These are phyloP conservation scores for Tragelaphus strepsiceros DNA, from an alignment of 2,113 vertebrate genomes.

Conservation along the genomic window DNA sequence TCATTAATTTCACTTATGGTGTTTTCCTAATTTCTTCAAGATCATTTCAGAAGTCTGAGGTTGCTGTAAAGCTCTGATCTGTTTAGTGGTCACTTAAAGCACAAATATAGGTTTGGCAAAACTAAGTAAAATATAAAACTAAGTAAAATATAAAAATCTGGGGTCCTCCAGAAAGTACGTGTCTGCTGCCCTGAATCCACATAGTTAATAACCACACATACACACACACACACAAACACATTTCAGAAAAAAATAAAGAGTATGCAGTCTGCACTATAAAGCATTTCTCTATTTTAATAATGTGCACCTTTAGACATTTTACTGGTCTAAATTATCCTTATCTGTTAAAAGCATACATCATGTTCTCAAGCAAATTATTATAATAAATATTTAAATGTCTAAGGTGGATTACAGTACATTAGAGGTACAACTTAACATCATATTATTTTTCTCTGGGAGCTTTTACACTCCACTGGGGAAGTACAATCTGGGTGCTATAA, in stretches of 20 bases:
- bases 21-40: not conserved
- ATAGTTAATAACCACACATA: not conserved
- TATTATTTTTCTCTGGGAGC: conserved; percentile 6
- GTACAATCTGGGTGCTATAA: not conserved
- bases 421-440: not conserved
- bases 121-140: not conserved
- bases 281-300: not conserved
- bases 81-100: not conserved
- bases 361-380: not conserved
- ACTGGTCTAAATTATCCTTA: not conserved
- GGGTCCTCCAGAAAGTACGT: not conserved
- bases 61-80: not conserved
- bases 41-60: not conserved
- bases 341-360: not conserved
- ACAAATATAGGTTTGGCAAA: not conserved
- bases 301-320: not conserved
- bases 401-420: not conserved
- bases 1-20: not conserved
- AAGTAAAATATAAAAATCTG: not conserved
- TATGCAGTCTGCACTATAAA: not conserved
- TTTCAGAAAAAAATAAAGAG: not conserved
- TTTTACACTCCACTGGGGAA: conserved; percentile 8
- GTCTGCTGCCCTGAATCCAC: not conserved
- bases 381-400: conserved; percentile 48
- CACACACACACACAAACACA: not conserved